Evolutionary conservation across 2,888 invertebrate genomes (phyloP), one percentile per base, ranked within the genome.

Genomic region (Mythimna loreyi): DNA sequence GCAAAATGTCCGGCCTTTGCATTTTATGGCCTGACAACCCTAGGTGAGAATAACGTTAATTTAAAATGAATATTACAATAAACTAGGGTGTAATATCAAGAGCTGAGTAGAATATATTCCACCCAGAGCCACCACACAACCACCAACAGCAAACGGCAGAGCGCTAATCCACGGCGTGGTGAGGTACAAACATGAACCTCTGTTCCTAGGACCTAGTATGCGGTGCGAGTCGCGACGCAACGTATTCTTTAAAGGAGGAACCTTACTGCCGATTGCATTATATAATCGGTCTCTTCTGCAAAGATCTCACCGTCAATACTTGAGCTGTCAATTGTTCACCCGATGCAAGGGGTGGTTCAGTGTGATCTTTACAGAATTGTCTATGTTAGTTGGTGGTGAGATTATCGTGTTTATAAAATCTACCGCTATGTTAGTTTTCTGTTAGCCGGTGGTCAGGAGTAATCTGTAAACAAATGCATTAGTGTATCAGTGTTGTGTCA

Each of bases 391-490:
- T 21, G 55, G 13, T 33, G 2, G 13, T 16, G 33, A 33, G 13
- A 55, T 13, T 55, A 55, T 21, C 33, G 33, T 6, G 33, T 33
- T 33, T 33, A 9, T 33, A 7, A 21, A 13, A 33, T 21, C 55
- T 55, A 55, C 13, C 55, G 13, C 21, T 55, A 33, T 53, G 13
- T 55, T 55, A 55, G 21, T 55, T 55, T n/a, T 55, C 55, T 55
- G 55, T 55, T 55, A 55, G 21, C 13, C 33, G 33, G 21, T 21
- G 55, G 21, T 55, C 55, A 56, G 56, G 13, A 56, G 16, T 56
- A 56, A 55, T 55, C 55, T 55, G 55, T 30, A 55, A 55, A 53
- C 19, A 30, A 55, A 55, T 55, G 21, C 33, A 55, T 21, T 16
- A 13, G 13, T 21, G 55, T 21, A 16, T 55, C 33, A 55, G 33